Conservation (phyloP, 1,140 invertebrate species). For the Eumeta japonica region DNA sequence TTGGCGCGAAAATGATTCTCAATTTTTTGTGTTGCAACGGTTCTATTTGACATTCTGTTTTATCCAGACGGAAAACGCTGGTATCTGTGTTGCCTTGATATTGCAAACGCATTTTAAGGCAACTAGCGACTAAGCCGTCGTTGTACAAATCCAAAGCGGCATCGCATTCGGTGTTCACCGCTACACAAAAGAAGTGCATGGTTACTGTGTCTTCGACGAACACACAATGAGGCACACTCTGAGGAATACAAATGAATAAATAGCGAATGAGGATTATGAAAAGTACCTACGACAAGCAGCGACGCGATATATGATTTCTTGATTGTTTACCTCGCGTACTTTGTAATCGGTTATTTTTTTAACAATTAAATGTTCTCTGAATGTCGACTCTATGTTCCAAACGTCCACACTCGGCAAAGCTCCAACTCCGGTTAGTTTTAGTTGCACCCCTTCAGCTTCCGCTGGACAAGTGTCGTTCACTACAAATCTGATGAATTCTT, state of each 20-base stretch:
- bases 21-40: constrained; percentile 39
- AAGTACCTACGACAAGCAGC: too few relatives aligned
- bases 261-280: background rate
- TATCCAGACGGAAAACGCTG: constrained; percentile 40
- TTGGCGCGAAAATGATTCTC: constrained; percentile 43
- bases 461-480: constrained; percentile 47
- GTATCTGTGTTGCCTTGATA: constrained; percentile 31
- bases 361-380: constrained; percentile 46
- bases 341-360: constrained; percentile 40
- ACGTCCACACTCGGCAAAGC: constrained; percentile 45
- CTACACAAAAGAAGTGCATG: constrained; percentile 40
- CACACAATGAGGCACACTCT: constrained; percentile 42
- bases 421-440: constrained; percentile 41
- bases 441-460: constrained; percentile 44
- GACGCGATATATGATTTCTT: too few relatives aligned
- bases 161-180: constrained; percentile 29
- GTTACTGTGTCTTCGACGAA: constrained; percentile 46
- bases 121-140: constrained; percentile 41
- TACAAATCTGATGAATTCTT: constrained; percentile 45
- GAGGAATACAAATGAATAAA: constrained; percentile 15
- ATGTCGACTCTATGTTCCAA: constrained; percentile 48
- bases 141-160: constrained; percentile 41
- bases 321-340: constrained; percentile 30
- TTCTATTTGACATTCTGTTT: constrained; percentile 42
- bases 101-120: constrained; percentile 34